phyloP scores from a whole-genome alignment of 2,113 vertebrate species.

The Setophaga coronata region DNA sequence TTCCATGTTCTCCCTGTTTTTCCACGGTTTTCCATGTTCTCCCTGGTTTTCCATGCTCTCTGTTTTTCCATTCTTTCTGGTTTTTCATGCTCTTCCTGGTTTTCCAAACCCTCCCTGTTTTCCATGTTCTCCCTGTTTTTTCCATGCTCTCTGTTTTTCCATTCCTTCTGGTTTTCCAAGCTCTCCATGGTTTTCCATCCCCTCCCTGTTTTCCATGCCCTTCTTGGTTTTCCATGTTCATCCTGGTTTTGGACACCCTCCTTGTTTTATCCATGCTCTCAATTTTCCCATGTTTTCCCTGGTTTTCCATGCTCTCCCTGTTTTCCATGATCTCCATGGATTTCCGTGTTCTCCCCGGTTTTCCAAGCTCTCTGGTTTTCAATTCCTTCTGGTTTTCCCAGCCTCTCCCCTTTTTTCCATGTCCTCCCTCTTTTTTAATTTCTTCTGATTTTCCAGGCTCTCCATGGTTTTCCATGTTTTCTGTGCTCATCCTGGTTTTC shows the following conservation, averaged over 20 bases:
- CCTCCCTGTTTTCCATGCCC: background rate
- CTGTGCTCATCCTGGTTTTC: background rate
- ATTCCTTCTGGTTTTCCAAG: background rate
- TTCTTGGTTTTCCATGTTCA: too few relatives aligned
- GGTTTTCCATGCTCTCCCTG: background rate
- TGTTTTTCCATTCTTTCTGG: background rate
- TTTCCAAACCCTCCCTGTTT: too few relatives aligned
- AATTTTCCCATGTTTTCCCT: too few relatives aligned
- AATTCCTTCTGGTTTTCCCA: background rate
- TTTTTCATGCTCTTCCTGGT: background rate
- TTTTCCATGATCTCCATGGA: background rate
- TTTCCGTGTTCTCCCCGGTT: too few relatives aligned
- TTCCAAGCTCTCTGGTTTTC: background rate
- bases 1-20: background rate
- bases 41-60: background rate
- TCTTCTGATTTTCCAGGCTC: background rate
- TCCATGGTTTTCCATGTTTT: too few relatives aligned
- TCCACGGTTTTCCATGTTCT: background rate
- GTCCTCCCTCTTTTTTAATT: too few relatives aligned
- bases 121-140: accelerated
- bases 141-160: background rate
- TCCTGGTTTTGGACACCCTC: background rate
- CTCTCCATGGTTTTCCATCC: background rate
- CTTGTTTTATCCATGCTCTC: background rate
- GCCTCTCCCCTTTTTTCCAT: background rate